These are phyloP conservation scores for Catocala sponsa DNA, from an alignment of 2,888 invertebrate species.

Conservation along the genomic window DNA sequence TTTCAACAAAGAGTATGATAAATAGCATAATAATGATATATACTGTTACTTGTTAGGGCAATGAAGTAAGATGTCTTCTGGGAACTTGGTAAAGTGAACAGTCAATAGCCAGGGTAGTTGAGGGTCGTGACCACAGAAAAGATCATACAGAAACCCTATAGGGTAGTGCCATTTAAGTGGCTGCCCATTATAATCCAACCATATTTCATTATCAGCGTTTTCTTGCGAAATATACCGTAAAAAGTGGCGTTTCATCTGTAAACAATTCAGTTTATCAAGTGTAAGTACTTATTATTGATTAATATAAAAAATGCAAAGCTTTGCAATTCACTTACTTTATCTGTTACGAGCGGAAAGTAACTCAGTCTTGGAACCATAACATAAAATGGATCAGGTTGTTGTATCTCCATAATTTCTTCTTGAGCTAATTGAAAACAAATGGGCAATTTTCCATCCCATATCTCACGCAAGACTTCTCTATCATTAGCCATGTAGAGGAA, in stretches of 20 bases:
- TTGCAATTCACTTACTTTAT: slow-evolving; percentile 91
- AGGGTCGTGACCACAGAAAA: slow-evolving; percentile 90
- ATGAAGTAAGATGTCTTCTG: slow-evolving; percentile 95
- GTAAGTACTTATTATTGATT: not conserved
- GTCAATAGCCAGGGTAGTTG: slow-evolving; percentile 97
- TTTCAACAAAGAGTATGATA: not conserved
- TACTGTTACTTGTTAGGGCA: slow-evolving; percentile 92
- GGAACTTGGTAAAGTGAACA: slow-evolving; percentile 98
- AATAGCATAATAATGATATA: not conserved
- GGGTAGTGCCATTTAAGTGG: slow-evolving; percentile 97
- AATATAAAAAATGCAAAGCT: not conserved
- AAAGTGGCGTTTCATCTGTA: slow-evolving; percentile 96
- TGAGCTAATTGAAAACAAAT: slow-evolving; percentile 96
- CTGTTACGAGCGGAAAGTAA: slow-evolving; percentile 98
- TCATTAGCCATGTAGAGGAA: slow-evolving; percentile 95
- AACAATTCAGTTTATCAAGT: slow-evolving; percentile 20
- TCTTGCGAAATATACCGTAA: slow-evolving; percentile 93
- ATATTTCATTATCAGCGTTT: slow-evolving; percentile 95
- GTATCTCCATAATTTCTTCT: slow-evolving; percentile 96
- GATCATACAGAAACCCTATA: slow-evolving; percentile 97
- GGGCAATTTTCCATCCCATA: slow-evolving; percentile 98
- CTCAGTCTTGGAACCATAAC: slow-evolving; percentile 97
- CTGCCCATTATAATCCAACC: slow-evolving; percentile 97
- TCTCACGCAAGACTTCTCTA: slow-evolving; percentile 96
- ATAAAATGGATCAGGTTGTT: slow-evolving; percentile 97